Percentiles rank a stretch among this genome's conserved stretches.
Conservation (phyloP, 2,888 invertebrate genomes). For the Dione juno region DNA sequence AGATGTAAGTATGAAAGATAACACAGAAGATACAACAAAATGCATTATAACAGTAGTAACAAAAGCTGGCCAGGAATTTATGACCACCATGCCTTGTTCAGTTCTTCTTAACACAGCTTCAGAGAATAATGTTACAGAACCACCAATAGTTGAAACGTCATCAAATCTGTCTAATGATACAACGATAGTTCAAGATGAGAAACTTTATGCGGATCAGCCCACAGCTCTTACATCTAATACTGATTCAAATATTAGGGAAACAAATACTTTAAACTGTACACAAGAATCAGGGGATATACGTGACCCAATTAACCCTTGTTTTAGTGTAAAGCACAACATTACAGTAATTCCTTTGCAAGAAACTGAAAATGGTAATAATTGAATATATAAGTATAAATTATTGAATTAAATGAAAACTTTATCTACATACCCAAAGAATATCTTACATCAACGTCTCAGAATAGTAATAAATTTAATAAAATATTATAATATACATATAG, state of each 20-base stretch:
- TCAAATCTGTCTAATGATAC: slow-evolving; percentile 50
- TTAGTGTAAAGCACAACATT: slow-evolving; percentile 65
- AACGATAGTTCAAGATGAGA: slow-evolving; percentile 41
- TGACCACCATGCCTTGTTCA: slow-evolving; percentile 79
- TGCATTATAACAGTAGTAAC: slow-evolving; percentile 75
- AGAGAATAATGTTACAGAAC: slow-evolving; percentile 78
- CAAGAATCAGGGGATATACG: slow-evolving; percentile 59
- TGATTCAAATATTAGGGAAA: slow-evolving; percentile 49
- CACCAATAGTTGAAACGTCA: slow-evolving; percentile 54
- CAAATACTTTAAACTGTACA: slow-evolving; percentile 58
- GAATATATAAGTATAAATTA: background rate
- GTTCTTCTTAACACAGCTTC: slow-evolving; percentile 74
- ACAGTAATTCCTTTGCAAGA: slow-evolving; percentile 67
- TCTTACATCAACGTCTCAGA: background rate
- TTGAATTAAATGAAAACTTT: background rate
- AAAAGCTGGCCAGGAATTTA: slow-evolving; percentile 71
- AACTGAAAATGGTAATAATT: slow-evolving; percentile 40
- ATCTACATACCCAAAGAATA: background rate
- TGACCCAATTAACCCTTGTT: slow-evolving; percentile 77
- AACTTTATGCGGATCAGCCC: slow-evolving; percentile 53
- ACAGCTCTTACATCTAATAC: slow-evolving; percentile 54
- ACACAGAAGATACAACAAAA: slow-evolving; percentile 67
- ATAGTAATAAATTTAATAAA: too few relatives aligned
- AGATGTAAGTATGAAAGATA: slow-evolving; percentile 57
- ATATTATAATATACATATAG: too few relatives aligned